These are phyloP conservation scores for Caenorhabditis latens DNA, from an alignment of 1,140 invertebrate genomes.

Conservation along the genomic window DNA sequence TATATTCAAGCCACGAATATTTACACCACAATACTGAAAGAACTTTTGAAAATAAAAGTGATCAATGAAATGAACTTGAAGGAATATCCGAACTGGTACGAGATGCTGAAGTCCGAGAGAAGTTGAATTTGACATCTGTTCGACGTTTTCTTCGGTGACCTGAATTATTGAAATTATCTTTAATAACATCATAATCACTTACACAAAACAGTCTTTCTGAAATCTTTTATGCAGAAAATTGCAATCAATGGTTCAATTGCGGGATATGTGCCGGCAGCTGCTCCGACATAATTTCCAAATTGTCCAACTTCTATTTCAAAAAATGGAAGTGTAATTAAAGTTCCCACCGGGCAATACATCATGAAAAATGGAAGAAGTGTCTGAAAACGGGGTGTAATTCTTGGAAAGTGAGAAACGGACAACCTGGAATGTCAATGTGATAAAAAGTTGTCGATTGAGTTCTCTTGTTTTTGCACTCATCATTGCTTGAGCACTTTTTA, in stretches of 20 bases:
- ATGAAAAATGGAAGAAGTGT: constrained; percentile 9
- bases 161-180: not conserved
- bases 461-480: constrained; percentile 19
- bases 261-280: not conserved
- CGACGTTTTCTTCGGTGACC: not conserved
- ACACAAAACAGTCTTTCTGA: not conserved
- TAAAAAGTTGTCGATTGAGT: constrained; percentile 5
- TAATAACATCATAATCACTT: not conserved
- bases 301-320: constrained; percentile 10
- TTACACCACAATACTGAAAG: too few species aligned
- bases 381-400: not conserved
- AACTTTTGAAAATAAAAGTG: too few species aligned
- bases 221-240: not conserved
- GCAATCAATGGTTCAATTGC: not conserved
- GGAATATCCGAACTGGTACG: not conserved
- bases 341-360: constrained; percentile 1
- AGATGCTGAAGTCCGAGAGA: not conserved
- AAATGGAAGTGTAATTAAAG: not conserved
- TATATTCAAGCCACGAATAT: too few species aligned
- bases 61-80: not conserved
- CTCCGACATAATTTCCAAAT: not conserved
- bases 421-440: not conserved
- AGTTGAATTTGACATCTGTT: not conserved
- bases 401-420: not conserved
- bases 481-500: not conserved